A percentile compares a stretch with the other conserved stretches of the same genome.
Evolutionary conservation across 2,888 invertebrate genomes (phyloP).

Genomic region (Diaperis boleti): DNA sequence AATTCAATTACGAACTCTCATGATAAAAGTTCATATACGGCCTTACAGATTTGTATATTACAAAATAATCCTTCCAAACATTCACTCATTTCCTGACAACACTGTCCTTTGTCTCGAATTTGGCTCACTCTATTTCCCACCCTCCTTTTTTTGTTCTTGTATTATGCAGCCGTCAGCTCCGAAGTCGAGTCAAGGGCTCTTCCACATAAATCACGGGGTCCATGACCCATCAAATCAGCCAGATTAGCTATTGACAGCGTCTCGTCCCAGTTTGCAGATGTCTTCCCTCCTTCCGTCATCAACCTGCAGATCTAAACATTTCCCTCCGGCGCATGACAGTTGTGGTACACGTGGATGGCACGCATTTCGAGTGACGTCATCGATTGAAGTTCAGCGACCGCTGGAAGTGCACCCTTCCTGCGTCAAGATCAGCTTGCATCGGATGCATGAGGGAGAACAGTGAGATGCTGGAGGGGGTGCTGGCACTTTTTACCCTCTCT

Average conservation of each 20-base stretch:
- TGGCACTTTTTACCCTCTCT: constrained; percentile 10
- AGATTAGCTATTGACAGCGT: constrained; percentile 20
- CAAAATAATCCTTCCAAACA: too few species aligned
- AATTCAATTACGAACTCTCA: too few species aligned
- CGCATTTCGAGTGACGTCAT: constrained; percentile 42
- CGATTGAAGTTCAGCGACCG: constrained; percentile 43
- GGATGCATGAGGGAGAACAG: constrained; percentile 7
- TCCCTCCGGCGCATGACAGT: constrained; percentile 19
- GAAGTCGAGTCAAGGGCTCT: background rate
- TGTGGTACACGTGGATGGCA: constrained; percentile 40
- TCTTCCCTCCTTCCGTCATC: background rate
- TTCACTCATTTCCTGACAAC: too few species aligned
- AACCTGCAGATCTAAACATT: constrained; percentile 25
- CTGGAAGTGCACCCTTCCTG: constrained; percentile 34
- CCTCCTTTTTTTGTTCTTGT: too few species aligned
- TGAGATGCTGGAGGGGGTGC: constrained; percentile 6
- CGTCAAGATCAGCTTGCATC: constrained; percentile 36
- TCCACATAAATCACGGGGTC: constrained; percentile 12
- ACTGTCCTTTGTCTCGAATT: too few species aligned
- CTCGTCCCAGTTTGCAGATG: constrained; percentile 12
- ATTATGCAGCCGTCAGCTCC: too few species aligned
- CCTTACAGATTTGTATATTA: too few species aligned
- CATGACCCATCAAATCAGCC: constrained; percentile 7
- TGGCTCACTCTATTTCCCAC: too few species aligned
- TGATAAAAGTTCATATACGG: too few species aligned